Evolutionary conservation across 2,113 vertebrate species (phyloP).

Genomic region (Tragelaphus scriptus): DNA sequence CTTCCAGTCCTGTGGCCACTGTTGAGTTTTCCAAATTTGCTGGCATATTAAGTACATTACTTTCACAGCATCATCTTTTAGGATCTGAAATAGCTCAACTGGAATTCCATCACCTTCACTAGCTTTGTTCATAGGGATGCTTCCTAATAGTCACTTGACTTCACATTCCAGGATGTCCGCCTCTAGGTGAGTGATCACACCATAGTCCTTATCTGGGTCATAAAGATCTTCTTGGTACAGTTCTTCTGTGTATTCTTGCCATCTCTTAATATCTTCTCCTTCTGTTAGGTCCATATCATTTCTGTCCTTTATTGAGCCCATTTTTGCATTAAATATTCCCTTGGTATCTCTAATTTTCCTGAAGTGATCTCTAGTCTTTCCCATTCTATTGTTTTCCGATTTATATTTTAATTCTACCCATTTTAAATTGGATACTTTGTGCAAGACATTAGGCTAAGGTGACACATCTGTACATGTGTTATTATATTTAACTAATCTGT

Average conservation of each 20-base stretch:
- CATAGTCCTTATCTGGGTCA: background rate
- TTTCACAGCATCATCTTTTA: background rate
- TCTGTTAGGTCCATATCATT: background rate
- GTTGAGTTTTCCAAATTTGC: background rate
- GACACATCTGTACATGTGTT: background rate
- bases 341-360: background rate
- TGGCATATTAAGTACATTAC: background rate
- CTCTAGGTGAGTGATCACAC: background rate
- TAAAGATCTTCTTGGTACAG: background rate
- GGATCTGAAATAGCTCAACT: background rate
- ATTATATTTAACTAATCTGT: background rate
- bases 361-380: background rate
- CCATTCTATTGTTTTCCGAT: background rate
- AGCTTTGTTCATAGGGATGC: background rate
- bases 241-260: background rate
- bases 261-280: background rate
- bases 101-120: background rate
- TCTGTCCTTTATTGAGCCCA: background rate
- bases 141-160: background rate
- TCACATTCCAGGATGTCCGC: background rate
- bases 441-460: background rate
- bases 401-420: background rate
- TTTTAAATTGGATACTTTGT: background rate
- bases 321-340: background rate
- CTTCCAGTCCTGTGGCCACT: background rate